Conservation (phyloP, 2,888 invertebrate species). For the Apotomis capreana region DNA sequence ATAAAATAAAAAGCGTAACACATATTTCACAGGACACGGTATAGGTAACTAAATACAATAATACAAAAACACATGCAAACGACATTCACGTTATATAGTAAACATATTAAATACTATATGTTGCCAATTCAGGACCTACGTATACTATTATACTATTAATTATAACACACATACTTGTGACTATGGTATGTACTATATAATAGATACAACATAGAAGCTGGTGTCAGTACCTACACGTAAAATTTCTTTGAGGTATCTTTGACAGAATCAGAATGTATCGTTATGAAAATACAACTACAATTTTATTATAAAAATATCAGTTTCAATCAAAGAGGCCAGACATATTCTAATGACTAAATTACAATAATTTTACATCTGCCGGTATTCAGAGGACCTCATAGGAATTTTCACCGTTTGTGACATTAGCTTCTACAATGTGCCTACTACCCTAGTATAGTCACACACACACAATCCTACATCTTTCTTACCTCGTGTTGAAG, state of each 20-base stretch:
- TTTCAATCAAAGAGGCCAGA: too few species aligned
- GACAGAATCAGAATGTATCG: too few species aligned
- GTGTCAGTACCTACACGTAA: not conserved
- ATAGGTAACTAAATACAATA: slow-evolving; percentile 57
- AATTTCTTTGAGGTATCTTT: not conserved
- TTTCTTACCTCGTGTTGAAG: slow-evolving; percentile 98
- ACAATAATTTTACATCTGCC: too few species aligned
- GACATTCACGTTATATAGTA: slow-evolving; percentile 47
- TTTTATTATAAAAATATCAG: too few species aligned
- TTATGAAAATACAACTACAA: too few species aligned
- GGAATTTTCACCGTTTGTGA: not conserved
- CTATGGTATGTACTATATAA: slow-evolving; percentile 17
- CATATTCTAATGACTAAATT: too few species aligned
- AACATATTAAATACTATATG: slow-evolving; percentile 45
- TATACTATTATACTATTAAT: slow-evolving; percentile 29
- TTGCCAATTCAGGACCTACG: slow-evolving; percentile 42
- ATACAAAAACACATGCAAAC: slow-evolving; percentile 58
- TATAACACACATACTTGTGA: slow-evolving; percentile 27
- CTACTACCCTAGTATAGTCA: slow-evolving; percentile 40
- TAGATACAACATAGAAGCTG: slow-evolving; percentile 22
- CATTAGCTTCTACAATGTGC: slow-evolving; percentile 24
- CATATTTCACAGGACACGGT: slow-evolving; percentile 85
- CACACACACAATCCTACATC: slow-evolving; percentile 65
- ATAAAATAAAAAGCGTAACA: slow-evolving; percentile 83
- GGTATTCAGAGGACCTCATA: not conserved